Percentiles rank a stretch among this genome's conserved stretches.
Conservation (phyloP, 2,113 vertebrate genomes). For the Grus americana region DNA sequence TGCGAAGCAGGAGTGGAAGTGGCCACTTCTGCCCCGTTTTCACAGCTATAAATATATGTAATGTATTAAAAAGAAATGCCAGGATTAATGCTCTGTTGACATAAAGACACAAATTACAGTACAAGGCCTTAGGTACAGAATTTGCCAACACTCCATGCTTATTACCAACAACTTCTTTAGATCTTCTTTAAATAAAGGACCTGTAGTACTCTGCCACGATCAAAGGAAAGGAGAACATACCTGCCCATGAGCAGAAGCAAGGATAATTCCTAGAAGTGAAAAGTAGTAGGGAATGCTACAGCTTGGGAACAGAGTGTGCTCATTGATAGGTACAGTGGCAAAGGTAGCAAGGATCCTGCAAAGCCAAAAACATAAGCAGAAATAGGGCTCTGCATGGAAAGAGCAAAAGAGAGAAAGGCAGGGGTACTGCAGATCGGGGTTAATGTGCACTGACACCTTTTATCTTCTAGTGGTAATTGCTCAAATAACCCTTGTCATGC, state of each 20-base stretch:
- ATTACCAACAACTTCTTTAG: not conserved
- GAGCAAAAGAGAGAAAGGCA: not conserved
- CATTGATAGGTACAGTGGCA: not conserved
- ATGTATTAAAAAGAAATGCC: not conserved
- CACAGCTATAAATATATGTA: not conserved
- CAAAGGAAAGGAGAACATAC: not conserved
- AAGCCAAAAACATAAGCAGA: not conserved
- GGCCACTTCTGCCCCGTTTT: not conserved
- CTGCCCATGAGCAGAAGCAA: not conserved
- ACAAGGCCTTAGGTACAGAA: not conserved
- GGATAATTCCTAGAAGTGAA: not conserved
- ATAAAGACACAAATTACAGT: not conserved
- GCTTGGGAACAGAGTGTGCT: not conserved
- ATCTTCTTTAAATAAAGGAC: not conserved
- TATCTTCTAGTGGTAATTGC: not conserved
- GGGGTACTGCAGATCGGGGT: not conserved
- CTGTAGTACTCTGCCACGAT: not conserved
- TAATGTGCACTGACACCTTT: not conserved
- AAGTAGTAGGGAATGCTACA: not conserved
- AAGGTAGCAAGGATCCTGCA: not conserved
- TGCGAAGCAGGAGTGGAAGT: not conserved
- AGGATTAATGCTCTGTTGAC: not conserved
- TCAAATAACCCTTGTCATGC: not conserved
- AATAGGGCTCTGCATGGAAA: not conserved
- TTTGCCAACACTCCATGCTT: not conserved